Percentiles rank a stretch among this genome's conserved stretches.
phyloP scores from a whole-genome alignment of 23 tunicate genomes.

The Trididemnum miniatum region DNA sequence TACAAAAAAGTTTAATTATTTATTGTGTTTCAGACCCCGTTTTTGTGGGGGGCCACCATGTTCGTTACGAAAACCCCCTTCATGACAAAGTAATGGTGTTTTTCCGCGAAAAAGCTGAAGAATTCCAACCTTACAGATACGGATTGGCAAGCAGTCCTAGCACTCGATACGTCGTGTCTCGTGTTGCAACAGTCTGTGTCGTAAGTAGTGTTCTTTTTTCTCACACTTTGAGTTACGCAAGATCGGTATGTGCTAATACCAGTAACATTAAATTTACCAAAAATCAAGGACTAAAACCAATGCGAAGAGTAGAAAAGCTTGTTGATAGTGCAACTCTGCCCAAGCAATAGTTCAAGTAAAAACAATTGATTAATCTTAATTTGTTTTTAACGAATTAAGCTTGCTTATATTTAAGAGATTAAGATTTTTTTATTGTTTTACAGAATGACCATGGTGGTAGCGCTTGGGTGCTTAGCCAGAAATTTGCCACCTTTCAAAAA shows the following conservation, averaged over 20 bases:
- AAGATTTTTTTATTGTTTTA: too few relatives aligned
- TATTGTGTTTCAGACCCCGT: constrained; percentile 46
- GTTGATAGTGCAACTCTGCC: too few relatives aligned
- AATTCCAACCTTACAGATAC: constrained; percentile 41
- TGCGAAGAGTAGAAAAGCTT: too few relatives aligned
- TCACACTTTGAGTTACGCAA: too few relatives aligned
- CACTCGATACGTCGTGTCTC: constrained; percentile 21
- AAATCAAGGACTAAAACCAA: too few relatives aligned
- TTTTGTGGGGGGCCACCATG: constrained; percentile 47
- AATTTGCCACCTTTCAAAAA: constrained; percentile 65
- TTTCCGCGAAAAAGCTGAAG: constrained; percentile 79
- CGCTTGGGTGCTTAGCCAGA: constrained; percentile 26
- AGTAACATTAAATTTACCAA: too few relatives aligned
- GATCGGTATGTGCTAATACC: too few relatives aligned
- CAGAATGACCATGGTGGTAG: constrained; percentile 81
- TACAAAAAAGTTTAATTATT: not conserved
- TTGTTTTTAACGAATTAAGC: too few relatives aligned
- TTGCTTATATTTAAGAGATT: too few relatives aligned
- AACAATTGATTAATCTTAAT: too few relatives aligned
- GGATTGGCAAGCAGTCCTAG: constrained; percentile 32
- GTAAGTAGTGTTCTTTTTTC: constrained; percentile 23
- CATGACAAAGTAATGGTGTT: constrained; percentile 64
- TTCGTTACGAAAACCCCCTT: not conserved
- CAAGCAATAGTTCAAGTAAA: too few relatives aligned
- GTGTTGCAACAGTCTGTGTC: constrained; percentile 72